Base-by-base conservation (phyloP, 2,888 invertebrate genomes). In the Sipha maydis region DNA sequence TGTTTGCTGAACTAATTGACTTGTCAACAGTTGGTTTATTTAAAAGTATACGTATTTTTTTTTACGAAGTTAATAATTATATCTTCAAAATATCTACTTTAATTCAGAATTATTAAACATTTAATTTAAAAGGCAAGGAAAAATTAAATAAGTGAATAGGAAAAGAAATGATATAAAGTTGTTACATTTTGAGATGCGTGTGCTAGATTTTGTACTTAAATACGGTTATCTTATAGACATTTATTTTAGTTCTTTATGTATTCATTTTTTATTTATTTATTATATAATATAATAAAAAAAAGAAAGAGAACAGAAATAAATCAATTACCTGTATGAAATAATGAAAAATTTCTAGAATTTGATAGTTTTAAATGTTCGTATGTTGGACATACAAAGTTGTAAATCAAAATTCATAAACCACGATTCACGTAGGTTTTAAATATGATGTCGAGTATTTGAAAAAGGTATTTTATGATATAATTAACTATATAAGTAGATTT, bases 1-100 rank as follows among this genome's bases (percentile, higher is more conserved):
- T 38, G 41, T 85, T 67, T 67, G 67, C 31, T 83, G 3, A 77
- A 48, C 76, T 85, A 85, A 76, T 85, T 85, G 76, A n/a, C 41
- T 77, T 3, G 4, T 3, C 84, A 85, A 85, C 84, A 85, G 84
- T 76, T 85, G 84, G 84, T 85, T 85, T 77, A 85, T 85, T 67
- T 8, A 67, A 77, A 85, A 77, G 38, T 61, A 56, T 61, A 38
- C 28, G 25, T 73, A 48, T 34, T 76, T 76, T 84, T 61, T 83
- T 83, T 84, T 76, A 76, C 28, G 76, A 61, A 3, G 38, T 56
- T 83, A 75, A 61, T 21, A 61, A 80, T 67, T 61, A 79, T 80
- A 38, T 67, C 9, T 14, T 84, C 19, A 56, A 80, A 75, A 75
- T 28, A 19, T 61, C 11, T 61, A 56, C 38, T 75, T 75, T n/a